A percentile compares a stretch with the other conserved stretches of the same genome.
These are phyloP conservation scores for Musca domestica DNA, from an alignment of 1,140 invertebrate genomes.

Conservation along the genomic window DNA sequence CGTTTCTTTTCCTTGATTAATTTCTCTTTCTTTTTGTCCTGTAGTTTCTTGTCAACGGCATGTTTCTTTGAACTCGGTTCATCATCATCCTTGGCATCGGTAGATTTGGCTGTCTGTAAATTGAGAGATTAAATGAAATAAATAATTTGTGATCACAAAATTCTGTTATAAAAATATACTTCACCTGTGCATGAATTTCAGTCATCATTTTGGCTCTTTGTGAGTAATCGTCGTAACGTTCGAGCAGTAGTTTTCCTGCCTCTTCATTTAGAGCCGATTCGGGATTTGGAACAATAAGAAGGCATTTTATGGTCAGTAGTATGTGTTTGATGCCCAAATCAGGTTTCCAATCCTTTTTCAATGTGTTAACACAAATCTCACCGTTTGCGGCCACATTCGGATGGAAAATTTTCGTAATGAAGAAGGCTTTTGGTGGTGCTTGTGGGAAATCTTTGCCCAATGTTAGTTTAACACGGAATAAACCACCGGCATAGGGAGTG, in stretches of 20 bases:
- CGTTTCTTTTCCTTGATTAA: constrained; percentile 82
- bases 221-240: constrained; percentile 89
- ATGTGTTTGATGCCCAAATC: constrained; percentile 96
- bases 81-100: constrained; percentile 55
- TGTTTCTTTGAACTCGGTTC: constrained; percentile 82
- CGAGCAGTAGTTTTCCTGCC: constrained; percentile 85
- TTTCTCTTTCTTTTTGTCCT: constrained; percentile 74
- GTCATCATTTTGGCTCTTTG: constrained; percentile 90
- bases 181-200: constrained; percentile 83
- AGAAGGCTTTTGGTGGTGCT: constrained; percentile 91
- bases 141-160: not conserved
- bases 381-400: constrained; percentile 93
- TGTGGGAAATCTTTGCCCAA: constrained; percentile 92
- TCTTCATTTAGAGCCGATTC: constrained; percentile 94
- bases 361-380: constrained; percentile 96
- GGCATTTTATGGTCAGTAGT: constrained; percentile 88
- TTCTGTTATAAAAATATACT: constrained; percentile 4
- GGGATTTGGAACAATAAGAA: constrained; percentile 90
- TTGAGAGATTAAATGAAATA: not conserved
- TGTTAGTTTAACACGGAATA: constrained; percentile 86
- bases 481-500: constrained; percentile 81
- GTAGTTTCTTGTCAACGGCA: constrained; percentile 75
- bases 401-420: constrained; percentile 96
- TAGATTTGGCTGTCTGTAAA: constrained; percentile 46
- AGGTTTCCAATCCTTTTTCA: constrained; percentile 96